Evolutionary conservation across 2,113 vertebrate species (phyloP).

Genomic region (Pomatostomus ruficeps): DNA sequence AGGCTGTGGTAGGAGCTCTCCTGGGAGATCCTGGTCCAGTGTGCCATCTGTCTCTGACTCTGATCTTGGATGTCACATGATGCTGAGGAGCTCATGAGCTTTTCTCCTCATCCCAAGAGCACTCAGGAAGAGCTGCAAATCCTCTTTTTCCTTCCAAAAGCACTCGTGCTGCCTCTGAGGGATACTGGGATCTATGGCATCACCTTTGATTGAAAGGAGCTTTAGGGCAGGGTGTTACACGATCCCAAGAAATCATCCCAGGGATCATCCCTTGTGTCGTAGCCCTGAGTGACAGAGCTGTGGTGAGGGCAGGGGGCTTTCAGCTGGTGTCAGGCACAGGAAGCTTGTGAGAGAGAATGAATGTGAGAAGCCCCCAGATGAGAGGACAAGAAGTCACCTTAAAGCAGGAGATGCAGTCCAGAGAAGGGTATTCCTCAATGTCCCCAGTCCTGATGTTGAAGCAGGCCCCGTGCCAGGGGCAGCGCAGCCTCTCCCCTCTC

Average conservation of each 20-base stretch:
- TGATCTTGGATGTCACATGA: background rate
- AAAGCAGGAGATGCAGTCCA: slow-evolving; percentile 76
- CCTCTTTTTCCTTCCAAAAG: background rate
- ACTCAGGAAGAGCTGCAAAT: background rate
- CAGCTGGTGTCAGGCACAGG: fast-evolving
- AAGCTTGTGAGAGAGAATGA: background rate
- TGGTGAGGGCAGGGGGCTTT: background rate
- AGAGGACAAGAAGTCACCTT: slow-evolving; percentile 23
- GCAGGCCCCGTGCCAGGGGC: slow-evolving; percentile 86
- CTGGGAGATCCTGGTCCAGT: background rate
- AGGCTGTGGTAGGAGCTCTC: background rate
- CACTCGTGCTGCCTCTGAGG: background rate
- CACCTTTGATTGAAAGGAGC: background rate
- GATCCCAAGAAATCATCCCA: background rate
- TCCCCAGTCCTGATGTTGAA: slow-evolving; percentile 84
- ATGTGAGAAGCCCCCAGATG: background rate
- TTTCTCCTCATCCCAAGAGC: background rate
- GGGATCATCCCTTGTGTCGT: background rate
- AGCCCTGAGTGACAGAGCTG: background rate
- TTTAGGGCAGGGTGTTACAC: background rate
- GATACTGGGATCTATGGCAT: background rate
- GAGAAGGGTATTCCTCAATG: slow-evolving; percentile 85
- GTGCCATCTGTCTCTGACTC: background rate
- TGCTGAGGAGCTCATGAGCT: background rate
- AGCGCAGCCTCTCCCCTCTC: slow-evolving; percentile 76